Conservation (phyloP, 2,797 vertebrate species). For the Chelonia mydas region DNA sequence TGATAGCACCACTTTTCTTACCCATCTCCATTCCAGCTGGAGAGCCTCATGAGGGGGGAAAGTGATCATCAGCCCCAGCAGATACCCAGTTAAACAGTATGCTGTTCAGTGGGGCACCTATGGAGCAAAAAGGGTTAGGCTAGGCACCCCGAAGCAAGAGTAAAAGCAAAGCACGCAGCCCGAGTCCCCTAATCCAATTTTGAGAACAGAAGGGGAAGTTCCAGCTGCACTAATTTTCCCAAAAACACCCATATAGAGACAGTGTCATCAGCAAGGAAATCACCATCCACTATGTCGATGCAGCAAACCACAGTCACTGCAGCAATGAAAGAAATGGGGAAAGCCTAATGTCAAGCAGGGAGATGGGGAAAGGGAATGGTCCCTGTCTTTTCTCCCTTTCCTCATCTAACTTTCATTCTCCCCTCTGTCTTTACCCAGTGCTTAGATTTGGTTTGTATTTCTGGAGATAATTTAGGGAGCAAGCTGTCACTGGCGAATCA, state of each 20-base stretch:
- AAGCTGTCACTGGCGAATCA: slow-evolving; percentile 45
- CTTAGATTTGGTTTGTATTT: slow-evolving; percentile 55
- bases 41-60: neutral
- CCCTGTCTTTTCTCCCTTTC: neutral
- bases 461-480: slow-evolving; percentile 13
- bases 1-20: neutral
- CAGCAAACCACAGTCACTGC: rapidly evolving
- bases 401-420: neutral
- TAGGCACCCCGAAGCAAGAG: neutral
- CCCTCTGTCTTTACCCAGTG: neutral
- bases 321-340: rapidly evolving
- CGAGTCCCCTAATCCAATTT: rapidly evolving
- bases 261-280: neutral
- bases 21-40: neutral
- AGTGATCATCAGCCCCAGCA: neutral
- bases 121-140: neutral
- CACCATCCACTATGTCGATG: too few species aligned
- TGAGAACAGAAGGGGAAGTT: neutral
- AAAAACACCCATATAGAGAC: neutral
- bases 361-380: neutral
- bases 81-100: neutral
- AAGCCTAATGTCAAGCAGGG: neutral
- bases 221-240: neutral
- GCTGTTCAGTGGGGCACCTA: neutral
- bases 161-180: neutral